These are phyloP conservation scores for Tamandua tetradactyla DNA, from an alignment of 2,797 vertebrate genomes.

Conservation along the genomic window DNA sequence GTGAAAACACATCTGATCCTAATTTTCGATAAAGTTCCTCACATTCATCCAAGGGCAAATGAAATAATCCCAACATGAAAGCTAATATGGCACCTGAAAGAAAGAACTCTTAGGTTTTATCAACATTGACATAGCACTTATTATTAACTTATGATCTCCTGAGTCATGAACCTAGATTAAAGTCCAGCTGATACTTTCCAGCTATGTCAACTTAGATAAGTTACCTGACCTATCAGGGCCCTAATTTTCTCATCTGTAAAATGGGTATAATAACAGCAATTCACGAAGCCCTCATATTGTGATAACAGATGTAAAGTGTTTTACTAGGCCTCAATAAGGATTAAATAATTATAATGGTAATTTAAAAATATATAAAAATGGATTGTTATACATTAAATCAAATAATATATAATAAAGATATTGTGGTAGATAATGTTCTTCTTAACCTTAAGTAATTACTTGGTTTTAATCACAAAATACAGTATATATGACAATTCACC, in stretches of 20 bases:
- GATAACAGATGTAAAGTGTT: neutral
- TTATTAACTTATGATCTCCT: neutral
- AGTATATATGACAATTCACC: conserved; percentile 26
- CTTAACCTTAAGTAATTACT: conserved; percentile 35
- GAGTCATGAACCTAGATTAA: neutral
- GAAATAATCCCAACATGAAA: conserved; percentile 97
- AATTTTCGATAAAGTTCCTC: conserved; percentile 95
- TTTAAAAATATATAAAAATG: conserved; percentile 26
- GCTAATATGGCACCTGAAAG: conserved; percentile 94
- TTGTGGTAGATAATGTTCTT: neutral
- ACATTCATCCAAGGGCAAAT: conserved; percentile 94
- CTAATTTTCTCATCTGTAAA: neutral
- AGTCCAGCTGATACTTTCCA: conserved; percentile 26
- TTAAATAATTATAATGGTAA: neutral
- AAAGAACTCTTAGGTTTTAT: conserved; percentile 51
- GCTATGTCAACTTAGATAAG: neutral
- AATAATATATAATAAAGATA: conserved; percentile 40
- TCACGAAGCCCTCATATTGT: neutral
- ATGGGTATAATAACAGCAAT: conserved; percentile 16
- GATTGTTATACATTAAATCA: conserved; percentile 11
- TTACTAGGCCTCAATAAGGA: neutral
- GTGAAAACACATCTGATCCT: conserved; percentile 96
- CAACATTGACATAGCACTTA: neutral
- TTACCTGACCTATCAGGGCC: neutral
- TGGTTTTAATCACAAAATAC: conserved; percentile 35